Base-by-base conservation (phyloP, 2,888 invertebrate genomes). In the Lomographa bimaculata region DNA sequence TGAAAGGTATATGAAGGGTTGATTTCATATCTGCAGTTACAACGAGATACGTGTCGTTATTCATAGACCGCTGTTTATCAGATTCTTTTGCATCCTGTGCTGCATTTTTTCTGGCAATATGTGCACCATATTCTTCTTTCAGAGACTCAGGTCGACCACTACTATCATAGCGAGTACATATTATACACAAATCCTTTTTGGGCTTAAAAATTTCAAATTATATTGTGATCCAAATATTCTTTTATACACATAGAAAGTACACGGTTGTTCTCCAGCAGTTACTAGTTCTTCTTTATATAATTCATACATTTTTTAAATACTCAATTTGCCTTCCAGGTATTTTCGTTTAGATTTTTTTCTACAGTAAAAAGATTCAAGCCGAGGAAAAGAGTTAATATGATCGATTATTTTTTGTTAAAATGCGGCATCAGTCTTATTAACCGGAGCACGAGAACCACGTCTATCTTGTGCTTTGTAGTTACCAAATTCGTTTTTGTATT, bases 121-220 rank as follows among this genome's bases (percentile, higher is more conserved):
- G 8, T 3, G 2, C 2, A 1, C 2, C 8, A 20, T 20, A 20
- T 20, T 20, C 20, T 3, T 20, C 20, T 20, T 9, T 20, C 2
- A 20, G 8, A 20, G 0, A 5, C 2, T 20, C 20, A 1, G 8
- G 8, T 7, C 8, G 20, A 20, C 20, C 8, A 20, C 1, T 3
- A 1, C 20, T 5, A 20, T 7, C 20, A 20, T 7, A 20, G 7
- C 20, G 8, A 20, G 8, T 20, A 3, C 20, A 20, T 1, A 20
- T 20, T 3, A 20, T 20, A 20, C 20, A 20, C 1, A 20, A 20
- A 20, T 20, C 20, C 8, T 20, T 20, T 1, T 20, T 20, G 20
- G 20, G 7, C 2, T 20, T 9, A 20, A 20, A 16, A 14, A 14
- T 3, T 14, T 3, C 14, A 14, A 4, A 14, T 14, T 14, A 14